phyloP scores from a whole-genome alignment of 2,113 vertebrate genomes.

The Candoia aspera region DNA sequence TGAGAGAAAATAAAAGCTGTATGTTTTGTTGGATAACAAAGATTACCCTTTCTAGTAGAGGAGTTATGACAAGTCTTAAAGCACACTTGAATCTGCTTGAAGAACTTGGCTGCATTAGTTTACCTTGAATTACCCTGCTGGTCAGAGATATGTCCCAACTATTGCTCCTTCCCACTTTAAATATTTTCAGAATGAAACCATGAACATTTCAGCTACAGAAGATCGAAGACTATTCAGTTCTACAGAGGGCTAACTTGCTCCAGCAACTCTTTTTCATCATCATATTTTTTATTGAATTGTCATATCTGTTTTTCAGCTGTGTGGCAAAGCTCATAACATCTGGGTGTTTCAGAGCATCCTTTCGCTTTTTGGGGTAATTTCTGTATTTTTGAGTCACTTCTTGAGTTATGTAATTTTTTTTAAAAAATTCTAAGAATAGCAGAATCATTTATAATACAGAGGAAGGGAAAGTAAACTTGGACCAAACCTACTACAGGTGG shows the following conservation, averaged over 20 bases:
- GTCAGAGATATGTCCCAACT: constrained; percentile 56
- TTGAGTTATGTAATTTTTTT: constrained; percentile 12
- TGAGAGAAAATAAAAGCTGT: constrained; percentile 44
- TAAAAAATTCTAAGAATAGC: neutral
- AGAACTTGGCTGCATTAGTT: constrained; percentile 46
- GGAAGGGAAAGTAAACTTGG: constrained; percentile 17
- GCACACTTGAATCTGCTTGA: constrained; percentile 61
- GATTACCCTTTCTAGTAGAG: constrained; percentile 58
- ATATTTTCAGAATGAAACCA: constrained; percentile 30
- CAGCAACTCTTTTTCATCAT: neutral
- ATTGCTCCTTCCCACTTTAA: rapidly evolving
- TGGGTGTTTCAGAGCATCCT: neutral
- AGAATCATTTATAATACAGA: rapidly evolving
- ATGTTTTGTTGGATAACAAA: constrained; percentile 52
- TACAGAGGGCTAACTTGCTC: neutral
- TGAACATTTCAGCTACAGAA: neutral
- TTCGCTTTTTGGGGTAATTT: neutral
- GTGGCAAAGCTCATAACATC: neutral
- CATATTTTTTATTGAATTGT: neutral
- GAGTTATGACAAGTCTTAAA: constrained; percentile 62
- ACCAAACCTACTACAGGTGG: constrained; percentile 39
- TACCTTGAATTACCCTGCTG: constrained; percentile 62
- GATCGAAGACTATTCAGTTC: neutral
- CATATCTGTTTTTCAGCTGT: neutral
- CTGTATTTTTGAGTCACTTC: constrained; percentile 46